Conservation (phyloP, 2,888 invertebrate genomes). For the Pocota personata region DNA sequence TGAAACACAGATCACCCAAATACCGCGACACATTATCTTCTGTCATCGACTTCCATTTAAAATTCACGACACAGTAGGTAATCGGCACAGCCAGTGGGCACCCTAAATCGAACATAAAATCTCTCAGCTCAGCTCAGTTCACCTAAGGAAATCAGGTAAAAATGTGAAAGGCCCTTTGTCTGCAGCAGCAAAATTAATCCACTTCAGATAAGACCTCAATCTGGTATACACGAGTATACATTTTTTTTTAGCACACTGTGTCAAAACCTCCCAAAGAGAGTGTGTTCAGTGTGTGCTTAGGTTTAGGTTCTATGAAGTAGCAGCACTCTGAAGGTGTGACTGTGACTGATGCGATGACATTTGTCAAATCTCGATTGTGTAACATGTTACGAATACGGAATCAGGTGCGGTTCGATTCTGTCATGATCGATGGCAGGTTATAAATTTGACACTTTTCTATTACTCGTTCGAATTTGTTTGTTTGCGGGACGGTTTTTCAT, state of each 20-base stretch:
- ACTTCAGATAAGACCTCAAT: constrained; percentile 1
- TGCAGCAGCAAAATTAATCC: background rate
- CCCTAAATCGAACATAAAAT: background rate
- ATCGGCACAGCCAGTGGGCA: background rate
- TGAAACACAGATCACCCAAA: background rate
- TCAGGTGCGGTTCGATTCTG: constrained; percentile 14
- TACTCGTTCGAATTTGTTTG: background rate
- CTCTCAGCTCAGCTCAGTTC: background rate
- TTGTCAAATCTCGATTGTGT: constrained; percentile 42
- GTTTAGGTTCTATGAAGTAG: background rate
- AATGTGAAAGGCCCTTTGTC: background rate
- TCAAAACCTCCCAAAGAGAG: background rate
- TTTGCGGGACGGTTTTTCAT: background rate
- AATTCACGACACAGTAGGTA: background rate
- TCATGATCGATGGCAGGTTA: constrained; percentile 40
- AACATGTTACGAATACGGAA: constrained; percentile 43
- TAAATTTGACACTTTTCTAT: constrained; percentile 25
- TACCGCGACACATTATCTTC: background rate
- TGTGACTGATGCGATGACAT: constrained; percentile 53
- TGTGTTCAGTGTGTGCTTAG: background rate
- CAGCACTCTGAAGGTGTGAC: constrained; percentile 41
- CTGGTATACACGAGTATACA: too few relatives aligned
- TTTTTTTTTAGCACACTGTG: constrained; percentile 3
- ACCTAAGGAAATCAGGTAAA: background rate
- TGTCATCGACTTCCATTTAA: background rate